Base-by-base conservation (phyloP, 2,113 vertebrate genomes). In the Sander lucioperca region DNA sequence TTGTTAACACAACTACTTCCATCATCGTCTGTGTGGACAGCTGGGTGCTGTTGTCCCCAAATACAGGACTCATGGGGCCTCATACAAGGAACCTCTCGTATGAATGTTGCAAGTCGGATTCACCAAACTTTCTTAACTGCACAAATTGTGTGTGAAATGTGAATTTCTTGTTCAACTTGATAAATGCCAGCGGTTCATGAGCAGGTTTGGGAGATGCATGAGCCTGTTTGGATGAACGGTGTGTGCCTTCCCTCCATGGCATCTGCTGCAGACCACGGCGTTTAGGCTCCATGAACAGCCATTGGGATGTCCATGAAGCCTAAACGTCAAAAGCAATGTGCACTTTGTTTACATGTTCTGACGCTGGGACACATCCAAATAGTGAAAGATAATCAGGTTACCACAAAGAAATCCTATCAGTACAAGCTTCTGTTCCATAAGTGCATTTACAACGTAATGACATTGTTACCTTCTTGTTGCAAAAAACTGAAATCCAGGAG, bases 401-500 rank as follows among this genome's bases (percentile, higher is more conserved):
- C 25, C 53, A 15, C 18, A 9, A 48, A 57, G 36, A 30, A 19
- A 62, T 19, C 8, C 2, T 33, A 63, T 62, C 33, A 39, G 11
- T 21, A 21, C 10, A 50, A 33, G 27, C 18, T 30, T 45, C 64
- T 67, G 25, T 50, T 47, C 21, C 63, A 66, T 18, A 63, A 21
- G 6, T 6, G 57, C 1, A 13, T 73, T 18, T 23, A 25, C 1
- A n/a, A 4, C 15, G 4, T 18, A 12, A 53, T 45, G 18, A 21
- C 7, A 11, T 27, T 78, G 89, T 82, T 93, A 99, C 98, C 98
- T 96, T 87, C 98, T 96, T 15, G 98, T 99, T 15, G 98, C 98
- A 94, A 99, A 99, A 85, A 99, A 97, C 56, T 99, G 98, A 93
- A 99, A 99, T 59, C 97, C 97, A 6, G 98, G 95, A 0, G 96